phyloP scores from a whole-genome alignment of 1,140 invertebrate species.

The Heliconius eleuchia region DNA sequence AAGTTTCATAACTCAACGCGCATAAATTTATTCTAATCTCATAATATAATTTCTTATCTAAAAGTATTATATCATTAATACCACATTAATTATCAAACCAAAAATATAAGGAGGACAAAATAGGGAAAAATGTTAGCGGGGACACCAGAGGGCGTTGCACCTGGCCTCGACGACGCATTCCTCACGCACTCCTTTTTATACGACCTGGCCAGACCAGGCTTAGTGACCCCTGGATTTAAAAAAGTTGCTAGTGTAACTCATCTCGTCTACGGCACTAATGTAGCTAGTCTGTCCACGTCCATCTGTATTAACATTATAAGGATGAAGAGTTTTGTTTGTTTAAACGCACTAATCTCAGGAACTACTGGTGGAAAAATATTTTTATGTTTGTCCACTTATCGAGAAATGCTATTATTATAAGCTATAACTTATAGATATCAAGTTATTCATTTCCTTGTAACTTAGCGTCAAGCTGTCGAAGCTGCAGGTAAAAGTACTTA shows the following conservation, averaged over 20 bases:
- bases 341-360: too few species aligned
- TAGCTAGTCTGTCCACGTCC: background rate
- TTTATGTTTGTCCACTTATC: too few species aligned
- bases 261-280: background rate
- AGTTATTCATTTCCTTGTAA: too few species aligned
- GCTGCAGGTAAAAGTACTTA: too few species aligned
- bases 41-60: background rate
- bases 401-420: too few species aligned
- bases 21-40: background rate
- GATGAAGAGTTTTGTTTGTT: too few species aligned
- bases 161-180: conserved; percentile 65
- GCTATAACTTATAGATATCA: too few species aligned
- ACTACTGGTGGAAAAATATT: too few species aligned
- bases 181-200: conserved; percentile 73
- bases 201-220: conserved; percentile 29
- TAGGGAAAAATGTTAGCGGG: conserved; percentile 54
- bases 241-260: conserved; percentile 33
- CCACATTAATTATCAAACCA: background rate
- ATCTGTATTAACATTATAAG: too few species aligned
- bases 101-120: background rate
- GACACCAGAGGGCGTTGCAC: conserved; percentile 64
- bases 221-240: background rate
- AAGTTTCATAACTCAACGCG: too few species aligned
- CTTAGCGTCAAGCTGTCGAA: too few species aligned
- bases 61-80: background rate